A percentile compares a stretch with the other conserved stretches of the same genome.
These are phyloP conservation scores for Otolemur garnettii DNA, from an alignment of 2,113 vertebrate species.

Conservation along the genomic window DNA sequence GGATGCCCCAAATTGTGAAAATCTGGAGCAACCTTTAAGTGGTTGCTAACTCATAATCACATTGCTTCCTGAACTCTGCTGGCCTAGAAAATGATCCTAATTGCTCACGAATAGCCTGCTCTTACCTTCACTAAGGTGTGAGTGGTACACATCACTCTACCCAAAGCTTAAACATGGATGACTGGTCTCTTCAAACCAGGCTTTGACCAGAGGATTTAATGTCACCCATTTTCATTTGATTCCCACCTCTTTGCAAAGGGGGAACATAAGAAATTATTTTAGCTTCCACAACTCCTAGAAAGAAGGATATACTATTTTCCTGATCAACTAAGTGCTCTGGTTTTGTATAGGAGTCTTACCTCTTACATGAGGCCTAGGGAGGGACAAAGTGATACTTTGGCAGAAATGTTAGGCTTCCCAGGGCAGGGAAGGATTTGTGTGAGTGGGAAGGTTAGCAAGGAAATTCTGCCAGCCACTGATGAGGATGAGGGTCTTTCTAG, in stretches of 20 bases:
- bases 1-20: conserved; percentile 36
- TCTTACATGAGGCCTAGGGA: neutral
- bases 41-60: conserved; percentile 52
- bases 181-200: neutral
- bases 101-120: conserved; percentile 15
- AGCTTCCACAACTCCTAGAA: conserved; percentile 8
- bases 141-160: neutral
- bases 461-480: conserved; percentile 20
- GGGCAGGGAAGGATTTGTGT: neutral
- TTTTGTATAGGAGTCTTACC: neutral
- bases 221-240: too few relatives aligned
- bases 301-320: neutral
- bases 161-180: neutral
- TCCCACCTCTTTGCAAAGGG: too few relatives aligned
- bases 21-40: neutral
- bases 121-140: neutral
- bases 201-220: neutral
- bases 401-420: neutral
- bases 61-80: conserved; percentile 43
- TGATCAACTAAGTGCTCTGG: neutral
- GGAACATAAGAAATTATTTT: neutral
- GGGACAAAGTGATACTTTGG: neutral
- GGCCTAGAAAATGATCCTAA: conserved; percentile 54
- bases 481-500: neutral
- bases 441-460: neutral